Evolutionary conservation across 2,797 vertebrate genomes (phyloP).

Genomic region (Dipus sagitta): DNA sequence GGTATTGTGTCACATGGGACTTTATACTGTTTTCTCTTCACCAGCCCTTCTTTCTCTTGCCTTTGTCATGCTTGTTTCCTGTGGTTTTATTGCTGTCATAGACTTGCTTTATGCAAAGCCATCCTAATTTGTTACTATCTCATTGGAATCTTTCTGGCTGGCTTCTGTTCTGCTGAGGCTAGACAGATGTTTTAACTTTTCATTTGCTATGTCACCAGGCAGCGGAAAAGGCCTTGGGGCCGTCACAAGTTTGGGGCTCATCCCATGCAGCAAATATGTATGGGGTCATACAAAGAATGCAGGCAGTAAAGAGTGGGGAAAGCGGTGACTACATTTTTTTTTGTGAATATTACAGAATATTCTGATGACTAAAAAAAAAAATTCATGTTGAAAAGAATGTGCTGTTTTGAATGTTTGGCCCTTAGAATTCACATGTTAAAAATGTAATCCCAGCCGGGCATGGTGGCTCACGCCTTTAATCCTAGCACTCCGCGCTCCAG

Average conservation of each 20-base stretch:
- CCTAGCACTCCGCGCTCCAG: too few relatives aligned
- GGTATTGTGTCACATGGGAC: background rate
- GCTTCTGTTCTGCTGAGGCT: background rate
- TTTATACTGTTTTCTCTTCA: background rate
- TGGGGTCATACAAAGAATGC: background rate
- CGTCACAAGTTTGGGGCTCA: background rate
- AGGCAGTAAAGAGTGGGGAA: too few relatives aligned
- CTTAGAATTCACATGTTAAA: background rate
- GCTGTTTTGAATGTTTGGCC: background rate
- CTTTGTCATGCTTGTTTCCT: background rate
- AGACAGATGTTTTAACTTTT: background rate
- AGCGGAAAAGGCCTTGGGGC: background rate
- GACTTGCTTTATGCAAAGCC: background rate
- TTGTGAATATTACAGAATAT: background rate
- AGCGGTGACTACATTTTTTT: background rate
- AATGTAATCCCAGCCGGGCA: background rate
- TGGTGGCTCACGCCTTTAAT: too few relatives aligned
- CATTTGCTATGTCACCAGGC: background rate
- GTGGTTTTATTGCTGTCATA: background rate
- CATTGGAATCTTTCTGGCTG: background rate
- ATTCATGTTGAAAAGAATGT: constrained; percentile 37
- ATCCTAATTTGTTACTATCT: background rate
- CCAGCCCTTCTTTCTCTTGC: background rate
- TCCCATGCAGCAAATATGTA: background rate
- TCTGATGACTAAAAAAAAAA: background rate